These are phyloP conservation scores for Neocrepidodera transversa DNA, from an alignment of 2,888 invertebrate genomes.

Conservation along the genomic window DNA sequence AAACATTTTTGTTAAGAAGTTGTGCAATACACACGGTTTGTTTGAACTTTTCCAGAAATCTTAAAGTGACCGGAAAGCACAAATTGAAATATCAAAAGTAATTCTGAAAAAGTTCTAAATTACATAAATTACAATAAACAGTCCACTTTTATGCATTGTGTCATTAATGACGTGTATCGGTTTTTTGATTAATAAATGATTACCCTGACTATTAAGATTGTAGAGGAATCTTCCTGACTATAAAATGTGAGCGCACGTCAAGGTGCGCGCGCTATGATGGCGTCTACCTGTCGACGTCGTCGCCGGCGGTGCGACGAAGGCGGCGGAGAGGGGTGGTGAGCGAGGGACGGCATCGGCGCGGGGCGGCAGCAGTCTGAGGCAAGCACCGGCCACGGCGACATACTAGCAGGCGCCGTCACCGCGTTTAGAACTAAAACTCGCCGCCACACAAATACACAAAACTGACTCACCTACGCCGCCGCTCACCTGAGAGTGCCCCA, in stretches of 20 bases:
- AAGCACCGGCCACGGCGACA: constrained; percentile 61
- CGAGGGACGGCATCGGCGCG: constrained; percentile 29
- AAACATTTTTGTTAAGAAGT: too few relatives aligned
- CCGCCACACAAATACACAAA: constrained; percentile 13
- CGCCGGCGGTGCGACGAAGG: constrained; percentile 32
- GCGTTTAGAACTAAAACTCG: constrained; percentile 43
- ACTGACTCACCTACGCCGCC: constrained; percentile 26
- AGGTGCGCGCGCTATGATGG: constrained; percentile 45
- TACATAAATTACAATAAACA: too few relatives aligned
- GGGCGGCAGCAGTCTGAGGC: constrained; percentile 57
- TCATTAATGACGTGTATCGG: too few relatives aligned
- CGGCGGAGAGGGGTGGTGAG: constrained; percentile 37
- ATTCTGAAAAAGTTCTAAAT: too few relatives aligned
- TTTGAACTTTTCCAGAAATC: too few relatives aligned
- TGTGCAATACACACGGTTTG: too few relatives aligned
- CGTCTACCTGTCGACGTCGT: constrained; percentile 39
- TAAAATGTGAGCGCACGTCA: constrained; percentile 18
- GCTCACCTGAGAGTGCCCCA: constrained; percentile 65
- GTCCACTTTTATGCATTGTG: too few relatives aligned
- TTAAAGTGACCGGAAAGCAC: too few relatives aligned
- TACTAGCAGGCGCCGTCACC: constrained; percentile 68
- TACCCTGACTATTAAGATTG: background rate
- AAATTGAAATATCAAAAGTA: too few relatives aligned
- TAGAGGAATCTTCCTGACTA: constrained; percentile 1
- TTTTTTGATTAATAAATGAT: background rate